Base-by-base conservation (phyloP, 2,888 invertebrate species). In the Ophioninae sp. region DNA sequence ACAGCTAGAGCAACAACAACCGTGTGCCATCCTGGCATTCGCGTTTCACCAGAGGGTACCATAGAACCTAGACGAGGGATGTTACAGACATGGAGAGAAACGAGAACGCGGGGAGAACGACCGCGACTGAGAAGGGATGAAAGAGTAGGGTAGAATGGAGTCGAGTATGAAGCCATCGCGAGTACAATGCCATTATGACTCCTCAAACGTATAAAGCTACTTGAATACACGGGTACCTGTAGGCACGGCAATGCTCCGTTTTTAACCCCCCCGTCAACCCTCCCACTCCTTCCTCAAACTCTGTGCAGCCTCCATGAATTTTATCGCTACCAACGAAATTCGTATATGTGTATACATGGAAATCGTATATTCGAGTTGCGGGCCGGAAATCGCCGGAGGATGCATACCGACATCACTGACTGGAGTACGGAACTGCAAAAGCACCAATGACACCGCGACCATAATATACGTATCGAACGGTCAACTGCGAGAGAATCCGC, bases 171-270 rank as follows among this genome's bases (percentile, higher is more conserved):
- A 67, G 84, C 84, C 74, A 77, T 74, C 79, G 64, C 30, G 64
- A 84, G 73, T 84, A 87, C 86, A 87, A 86, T 88, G 84, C 86
- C 69, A 87, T 87, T 86, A 78, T 87, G 79, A 71, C 76, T 80
- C 79, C 63, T 81, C 81, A 51, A 17, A 51, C 39, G 65, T 22
- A 17, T 44, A 69, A 56, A 22, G 22, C 22, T 65, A 23, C 20
- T 56, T 51, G 58, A 59, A 77, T 77, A 59, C 44, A 22, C 37
- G 20, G n/a, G n/a, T 68, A 37, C 75, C 65, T 58, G 20, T 64
- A 9, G 61, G 23, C 58, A 23, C 65, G n/a, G 20, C 68, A 39
- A 58, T 58, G 58, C 10, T 64, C 37, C 51, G 71, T 78, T 71
- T 78, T 71, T 76, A 76, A 3, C 30, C 30, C 30, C 30, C 30